Percentiles rank a stretch among this genome's conserved stretches.
These are phyloP conservation scores for Gastrophysa polygoni DNA, from an alignment of 2,888 invertebrate genomes.

Conservation along the genomic window DNA sequence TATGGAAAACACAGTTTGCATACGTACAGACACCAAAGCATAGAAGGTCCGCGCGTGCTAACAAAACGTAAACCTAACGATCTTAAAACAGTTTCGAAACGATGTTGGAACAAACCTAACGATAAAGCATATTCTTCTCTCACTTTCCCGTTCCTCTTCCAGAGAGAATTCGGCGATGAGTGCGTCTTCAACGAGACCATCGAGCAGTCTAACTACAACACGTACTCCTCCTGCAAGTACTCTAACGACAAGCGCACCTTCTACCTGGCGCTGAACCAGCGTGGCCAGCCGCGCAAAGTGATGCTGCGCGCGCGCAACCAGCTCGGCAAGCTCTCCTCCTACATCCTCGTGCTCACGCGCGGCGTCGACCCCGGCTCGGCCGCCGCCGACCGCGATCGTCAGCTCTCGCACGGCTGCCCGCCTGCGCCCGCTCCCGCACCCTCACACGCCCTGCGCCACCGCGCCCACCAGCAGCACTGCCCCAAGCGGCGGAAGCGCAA, in stretches of 20 bases:
- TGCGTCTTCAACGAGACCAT: slow-evolving; percentile 88
- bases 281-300: slow-evolving; percentile 74
- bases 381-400: slow-evolving; percentile 56
- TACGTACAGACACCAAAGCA: too few species aligned
- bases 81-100: too few species aligned
- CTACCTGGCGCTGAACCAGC: slow-evolving; percentile 78
- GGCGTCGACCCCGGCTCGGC: slow-evolving; percentile 63
- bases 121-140: too few species aligned
- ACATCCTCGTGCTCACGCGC: slow-evolving; percentile 73
- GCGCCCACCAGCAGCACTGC: slow-evolving; percentile 58
- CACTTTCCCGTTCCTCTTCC: slow-evolving; percentile 63
- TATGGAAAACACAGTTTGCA: too few species aligned
- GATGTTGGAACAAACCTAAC: too few species aligned
- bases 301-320: slow-evolving; percentile 70
- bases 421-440: slow-evolving; percentile 40
- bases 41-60: too few species aligned
- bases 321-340: slow-evolving; percentile 75
- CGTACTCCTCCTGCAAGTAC: slow-evolving; percentile 78
- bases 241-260: slow-evolving; percentile 72
- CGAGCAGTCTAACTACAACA: slow-evolving; percentile 84
- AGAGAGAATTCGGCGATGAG: slow-evolving; percentile 80
- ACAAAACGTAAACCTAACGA: too few species aligned
- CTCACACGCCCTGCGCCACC: slow-evolving; percentile 44
- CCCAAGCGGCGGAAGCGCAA: slow-evolving; percentile 60
- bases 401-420: slow-evolving; percentile 53